Conservation (phyloP, 2,797 vertebrate genomes). For the Chaetodon trifasciatus region DNA sequence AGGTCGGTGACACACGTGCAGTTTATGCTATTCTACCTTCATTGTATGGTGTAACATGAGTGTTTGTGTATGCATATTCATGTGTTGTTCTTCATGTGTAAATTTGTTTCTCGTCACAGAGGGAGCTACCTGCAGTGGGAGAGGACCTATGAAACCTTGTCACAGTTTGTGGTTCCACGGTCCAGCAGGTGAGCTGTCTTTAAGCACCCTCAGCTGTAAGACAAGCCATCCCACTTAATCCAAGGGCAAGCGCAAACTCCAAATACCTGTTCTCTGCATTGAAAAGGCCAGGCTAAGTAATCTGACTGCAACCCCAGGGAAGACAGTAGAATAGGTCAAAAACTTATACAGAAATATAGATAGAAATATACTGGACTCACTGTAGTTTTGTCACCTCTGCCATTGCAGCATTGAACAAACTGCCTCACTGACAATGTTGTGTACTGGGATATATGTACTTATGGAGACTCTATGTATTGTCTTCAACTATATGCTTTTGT, state of each 20-base stretch:
- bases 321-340: too few relatives aligned
- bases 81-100: background rate
- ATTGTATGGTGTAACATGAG: background rate
- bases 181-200: constrained; percentile 91
- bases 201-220: constrained; percentile 10
- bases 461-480: too few relatives aligned
- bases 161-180: constrained; percentile 95
- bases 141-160: constrained; percentile 93
- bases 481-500: too few relatives aligned
- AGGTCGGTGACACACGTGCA: constrained; percentile 65
- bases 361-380: too few relatives aligned
- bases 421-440: too few relatives aligned
- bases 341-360: too few relatives aligned
- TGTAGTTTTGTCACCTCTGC: too few relatives aligned
- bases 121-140: constrained; percentile 89
- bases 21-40: background rate
- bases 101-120: constrained; percentile 75
- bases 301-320: background rate
- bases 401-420: too few relatives aligned
- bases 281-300: constrained; percentile 57
- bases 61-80: background rate
- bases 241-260: constrained; percentile 22
- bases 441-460: too few relatives aligned
- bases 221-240: constrained; percentile 44
- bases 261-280: constrained; percentile 32